Conservation (phyloP, 2,888 invertebrate species). For the Lysandra bellargus region DNA sequence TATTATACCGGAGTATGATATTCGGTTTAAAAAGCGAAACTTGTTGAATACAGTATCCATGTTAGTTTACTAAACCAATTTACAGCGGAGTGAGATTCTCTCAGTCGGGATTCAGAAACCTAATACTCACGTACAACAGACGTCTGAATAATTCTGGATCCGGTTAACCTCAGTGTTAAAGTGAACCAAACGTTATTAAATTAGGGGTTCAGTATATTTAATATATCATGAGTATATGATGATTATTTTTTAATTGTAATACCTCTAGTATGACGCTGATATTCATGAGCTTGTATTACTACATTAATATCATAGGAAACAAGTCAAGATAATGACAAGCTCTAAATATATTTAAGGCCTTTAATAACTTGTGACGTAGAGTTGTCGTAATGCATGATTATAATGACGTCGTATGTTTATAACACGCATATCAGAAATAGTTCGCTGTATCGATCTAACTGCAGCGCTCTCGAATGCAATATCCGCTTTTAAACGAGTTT, state of each 20-base stretch:
- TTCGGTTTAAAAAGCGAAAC: not conserved
- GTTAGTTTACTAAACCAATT: conserved; percentile 5
- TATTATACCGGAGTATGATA: too few species aligned
- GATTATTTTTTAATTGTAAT: not conserved
- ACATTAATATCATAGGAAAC: not conserved
- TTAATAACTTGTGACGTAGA: not conserved
- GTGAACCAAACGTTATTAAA: not conserved
- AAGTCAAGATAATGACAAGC: not conserved
- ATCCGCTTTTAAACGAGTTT: conserved; percentile 80
- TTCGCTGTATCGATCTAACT: conserved; percentile 66
- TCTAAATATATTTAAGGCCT: not conserved
- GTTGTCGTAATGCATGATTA: not conserved
- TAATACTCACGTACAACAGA: conserved; percentile 8
- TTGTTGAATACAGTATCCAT: conserved; percentile 10
- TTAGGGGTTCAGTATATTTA: not conserved
- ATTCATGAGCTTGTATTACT: too few species aligned
- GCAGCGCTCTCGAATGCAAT: conserved; percentile 74
- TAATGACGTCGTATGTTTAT: conserved; percentile 40
- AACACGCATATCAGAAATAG: conserved; percentile 56
- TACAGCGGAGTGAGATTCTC: not conserved
- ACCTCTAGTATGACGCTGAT: too few species aligned
- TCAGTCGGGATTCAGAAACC: conserved; percentile 8
- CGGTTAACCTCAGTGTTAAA: not conserved
- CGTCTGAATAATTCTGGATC: conserved; percentile 6
- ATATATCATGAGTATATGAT: not conserved